phyloP scores from a whole-genome alignment of 2,797 vertebrate species.

The Macrochelys suwanniensis region DNA sequence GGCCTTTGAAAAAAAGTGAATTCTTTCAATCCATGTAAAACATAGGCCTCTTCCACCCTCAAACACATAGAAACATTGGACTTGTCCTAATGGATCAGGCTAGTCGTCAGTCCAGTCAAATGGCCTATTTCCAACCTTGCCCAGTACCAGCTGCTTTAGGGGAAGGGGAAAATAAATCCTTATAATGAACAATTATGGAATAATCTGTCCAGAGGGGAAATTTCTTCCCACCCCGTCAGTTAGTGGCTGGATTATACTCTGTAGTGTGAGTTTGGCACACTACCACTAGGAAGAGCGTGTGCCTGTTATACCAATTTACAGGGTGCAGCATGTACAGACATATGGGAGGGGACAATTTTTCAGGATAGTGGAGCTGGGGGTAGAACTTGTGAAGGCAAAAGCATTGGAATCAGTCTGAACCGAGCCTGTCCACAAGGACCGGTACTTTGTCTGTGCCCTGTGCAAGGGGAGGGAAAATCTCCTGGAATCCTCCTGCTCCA shows the following conservation, averaged over 20 bases:
- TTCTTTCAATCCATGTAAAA: neutral
- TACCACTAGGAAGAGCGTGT: neutral
- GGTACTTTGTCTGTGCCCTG: neutral
- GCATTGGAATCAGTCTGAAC: too few species aligned
- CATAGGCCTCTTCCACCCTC: neutral
- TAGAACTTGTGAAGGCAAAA: neutral
- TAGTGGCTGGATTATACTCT: neutral
- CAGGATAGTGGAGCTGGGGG: neutral
- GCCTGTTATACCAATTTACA: neutral
- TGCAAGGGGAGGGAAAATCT: neutral
- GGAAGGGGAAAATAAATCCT: neutral
- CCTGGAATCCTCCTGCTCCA: neutral
- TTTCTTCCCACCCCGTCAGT: neutral
- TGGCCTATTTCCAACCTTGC: neutral
- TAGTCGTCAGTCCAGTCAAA: neutral
- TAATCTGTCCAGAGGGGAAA: neutral
- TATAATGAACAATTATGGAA: neutral
- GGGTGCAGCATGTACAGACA: neutral
- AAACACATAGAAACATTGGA: neutral
- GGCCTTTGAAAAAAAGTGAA: neutral
- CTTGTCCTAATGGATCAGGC: neutral
- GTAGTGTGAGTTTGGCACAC: neutral
- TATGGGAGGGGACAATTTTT: neutral
- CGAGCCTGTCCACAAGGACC: too few species aligned
- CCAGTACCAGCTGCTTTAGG: neutral